Evolutionary conservation across 2,113 vertebrate genomes (phyloP), one percentile per base, ranked within the genome.

Genomic region (Porphyrio hochstetteri): DNA sequence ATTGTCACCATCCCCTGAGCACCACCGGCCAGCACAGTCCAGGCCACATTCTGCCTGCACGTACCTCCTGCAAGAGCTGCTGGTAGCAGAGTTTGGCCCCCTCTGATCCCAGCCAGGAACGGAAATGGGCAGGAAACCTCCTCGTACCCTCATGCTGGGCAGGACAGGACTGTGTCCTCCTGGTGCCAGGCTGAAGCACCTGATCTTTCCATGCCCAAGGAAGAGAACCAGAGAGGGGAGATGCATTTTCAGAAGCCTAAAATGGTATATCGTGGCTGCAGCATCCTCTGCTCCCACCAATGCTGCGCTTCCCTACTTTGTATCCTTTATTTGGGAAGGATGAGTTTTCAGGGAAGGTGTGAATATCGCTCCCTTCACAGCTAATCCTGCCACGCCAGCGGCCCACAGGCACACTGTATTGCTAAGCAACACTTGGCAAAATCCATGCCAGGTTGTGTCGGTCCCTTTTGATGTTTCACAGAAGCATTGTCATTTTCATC

Each of bases 341-440:
- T 70, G 57, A 9, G 1, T 93, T 95, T 96, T 77, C 71, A 92
- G 60, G 85, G 29, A 95, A 95, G 94, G 94, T 97, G 92, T 86
- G 92, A 96, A 92, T 53, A 33, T 90, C 83, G 3, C 75, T 81
- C 91, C 93, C 91, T 94, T 93, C 53, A 28, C 91, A 69, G 97
- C 94, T 91, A 92, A 90, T 96, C 75, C 96, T n/a, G 29, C 53
- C 85, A 93, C 8, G 21, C 92, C 95, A 78, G 88, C n/a, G 84
- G 93, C 94, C 95, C 96, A 95, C 92, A 27, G 70, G 88, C 67
- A 17, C 72, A 10, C 44, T 77, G 53, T 25, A 97, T 94, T 94
- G 94, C 96, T 96, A 96, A 97, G 97, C 93, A 97, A 96, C 97
- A 95, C 93, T 96, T 97, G 96, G 97, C 96, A 97, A 93, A 92